These are phyloP conservation scores for Tetragonisca angustula DNA, from an alignment of 2,888 invertebrate genomes.

Conservation along the genomic window DNA sequence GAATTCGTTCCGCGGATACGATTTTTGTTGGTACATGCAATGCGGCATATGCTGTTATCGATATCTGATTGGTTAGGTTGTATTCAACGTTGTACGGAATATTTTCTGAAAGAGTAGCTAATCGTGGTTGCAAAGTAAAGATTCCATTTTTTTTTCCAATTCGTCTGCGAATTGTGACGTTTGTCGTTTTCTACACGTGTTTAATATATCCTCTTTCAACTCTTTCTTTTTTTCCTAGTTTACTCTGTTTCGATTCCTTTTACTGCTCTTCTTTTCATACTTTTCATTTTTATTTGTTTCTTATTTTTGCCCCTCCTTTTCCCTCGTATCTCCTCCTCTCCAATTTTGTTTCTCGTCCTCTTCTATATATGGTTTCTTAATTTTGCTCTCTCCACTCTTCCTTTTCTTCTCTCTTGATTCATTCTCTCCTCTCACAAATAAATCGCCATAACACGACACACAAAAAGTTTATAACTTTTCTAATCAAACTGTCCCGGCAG, in stretches of 20 bases:
- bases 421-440: neutral
- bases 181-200: neutral
- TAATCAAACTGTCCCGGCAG: slow-evolving; percentile 41
- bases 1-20: neutral
- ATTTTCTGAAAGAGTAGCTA: neutral
- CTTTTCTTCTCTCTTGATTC: neutral
- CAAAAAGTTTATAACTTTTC: neutral
- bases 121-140: no score
- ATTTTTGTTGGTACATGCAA: slow-evolving; percentile 3
- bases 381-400: accelerated
- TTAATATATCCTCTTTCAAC: neutral
- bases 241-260: no score
- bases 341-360: neutral
- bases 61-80: neutral
- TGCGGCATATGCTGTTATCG: neutral
- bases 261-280: no score
- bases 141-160: neutral
- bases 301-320: no score
- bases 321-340: no score
- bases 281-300: no score
- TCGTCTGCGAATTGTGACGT: neutral
- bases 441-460: neutral
- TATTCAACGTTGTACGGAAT: neutral
- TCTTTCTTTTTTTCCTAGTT: no score
- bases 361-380: no score